These are phyloP conservation scores for Eulemur albifrons DNA, from an alignment of 2,797 vertebrate genomes.

Conservation along the genomic window DNA sequence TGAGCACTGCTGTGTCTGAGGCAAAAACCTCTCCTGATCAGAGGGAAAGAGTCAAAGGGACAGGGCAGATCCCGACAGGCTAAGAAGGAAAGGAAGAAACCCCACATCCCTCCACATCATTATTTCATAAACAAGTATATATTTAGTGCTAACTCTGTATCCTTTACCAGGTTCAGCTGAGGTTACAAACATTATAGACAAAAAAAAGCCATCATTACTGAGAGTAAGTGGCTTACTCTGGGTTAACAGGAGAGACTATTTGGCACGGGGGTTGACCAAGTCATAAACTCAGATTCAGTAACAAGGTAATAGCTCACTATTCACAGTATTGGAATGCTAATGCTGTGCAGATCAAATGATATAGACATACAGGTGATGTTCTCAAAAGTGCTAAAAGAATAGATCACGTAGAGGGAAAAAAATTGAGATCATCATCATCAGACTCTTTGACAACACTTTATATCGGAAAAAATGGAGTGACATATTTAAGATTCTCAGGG, in stretches of 20 bases:
- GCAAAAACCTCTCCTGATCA: not conserved
- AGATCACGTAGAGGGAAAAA: not conserved
- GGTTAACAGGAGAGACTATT: not conserved
- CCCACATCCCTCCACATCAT: not conserved
- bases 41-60: not conserved
- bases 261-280: not conserved
- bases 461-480: not conserved
- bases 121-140: constrained; percentile 9
- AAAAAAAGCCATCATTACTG: not conserved
- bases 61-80: not conserved
- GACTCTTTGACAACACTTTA: not conserved
- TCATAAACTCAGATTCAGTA: not conserved
- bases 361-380: not conserved
- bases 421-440: not conserved
- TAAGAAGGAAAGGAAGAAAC: not conserved
- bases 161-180: not conserved
- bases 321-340: not conserved
- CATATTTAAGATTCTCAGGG: not conserved
- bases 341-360: not conserved
- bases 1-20: not conserved
- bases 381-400: not conserved
- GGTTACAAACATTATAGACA: constrained; percentile 18
- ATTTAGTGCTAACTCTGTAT: not conserved
- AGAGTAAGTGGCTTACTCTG: not conserved
- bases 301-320: not conserved